Conservation (phyloP, 2,888 invertebrate species). For the Ectemnius cavifrons region DNA sequence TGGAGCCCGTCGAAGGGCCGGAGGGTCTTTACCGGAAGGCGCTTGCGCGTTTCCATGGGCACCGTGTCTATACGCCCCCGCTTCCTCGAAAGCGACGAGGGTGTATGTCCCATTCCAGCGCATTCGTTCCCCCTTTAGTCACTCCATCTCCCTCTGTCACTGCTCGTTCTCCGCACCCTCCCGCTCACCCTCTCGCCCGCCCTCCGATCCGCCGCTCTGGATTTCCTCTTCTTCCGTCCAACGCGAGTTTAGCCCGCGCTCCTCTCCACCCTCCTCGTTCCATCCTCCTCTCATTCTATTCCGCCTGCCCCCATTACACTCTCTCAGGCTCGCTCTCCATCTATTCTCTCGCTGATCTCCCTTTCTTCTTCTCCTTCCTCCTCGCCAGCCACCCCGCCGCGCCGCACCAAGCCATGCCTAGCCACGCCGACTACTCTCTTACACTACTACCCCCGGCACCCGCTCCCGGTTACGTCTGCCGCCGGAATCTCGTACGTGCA, state of each 20-base stretch:
- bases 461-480: conserved; percentile 26
- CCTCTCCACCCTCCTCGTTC: conserved; percentile 33
- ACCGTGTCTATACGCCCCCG: conserved; percentile 75
- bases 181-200: conserved; percentile 51
- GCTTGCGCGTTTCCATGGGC: conserved; percentile 77
- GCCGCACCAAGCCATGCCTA: no score
- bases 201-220: conserved; percentile 35
- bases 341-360: conserved; percentile 34
- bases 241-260: conserved; percentile 36
- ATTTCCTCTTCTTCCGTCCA: no score
- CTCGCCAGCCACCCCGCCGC: background rate
- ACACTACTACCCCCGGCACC: no score
- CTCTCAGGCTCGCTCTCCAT: background rate
- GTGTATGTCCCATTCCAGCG: conserved; percentile 64
- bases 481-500: conserved; percentile 39
- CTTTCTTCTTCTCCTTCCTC: conserved; percentile 25
- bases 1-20: conserved; percentile 69
- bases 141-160: conserved; percentile 73
- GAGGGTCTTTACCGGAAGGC: conserved; percentile 63
- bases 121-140: conserved; percentile 64
- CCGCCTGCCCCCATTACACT: conserved; percentile 25
- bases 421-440: background rate
- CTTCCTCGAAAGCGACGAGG: conserved; percentile 59
- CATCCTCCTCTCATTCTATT: conserved; percentile 23
- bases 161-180: conserved; percentile 59